Percentiles rank a stretch among this genome's conserved stretches.
phyloP scores from a whole-genome alignment of 1,140 invertebrate genomes.

The Lanistes nyassanus region DNA sequence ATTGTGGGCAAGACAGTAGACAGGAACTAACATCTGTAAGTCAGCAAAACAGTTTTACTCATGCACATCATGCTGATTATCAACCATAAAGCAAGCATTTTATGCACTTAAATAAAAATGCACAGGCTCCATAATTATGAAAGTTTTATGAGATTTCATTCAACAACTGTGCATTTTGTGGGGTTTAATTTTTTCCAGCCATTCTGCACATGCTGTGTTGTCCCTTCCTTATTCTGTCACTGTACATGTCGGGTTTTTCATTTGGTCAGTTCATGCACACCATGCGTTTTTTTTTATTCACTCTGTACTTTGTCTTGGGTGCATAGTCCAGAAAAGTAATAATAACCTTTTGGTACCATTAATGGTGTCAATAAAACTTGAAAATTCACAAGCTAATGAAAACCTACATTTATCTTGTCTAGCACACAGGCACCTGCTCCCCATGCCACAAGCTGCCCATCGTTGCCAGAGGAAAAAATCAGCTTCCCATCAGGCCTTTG shows the following conservation, averaged over 20 bases:
- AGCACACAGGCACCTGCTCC: slow-evolving; percentile 53
- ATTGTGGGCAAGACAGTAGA: slow-evolving; percentile 66
- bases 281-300: too few relatives aligned
- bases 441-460: slow-evolving; percentile 62
- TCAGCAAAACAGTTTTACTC: not conserved
- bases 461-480: slow-evolving; percentile 62
- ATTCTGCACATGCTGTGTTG: too few relatives aligned
- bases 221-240: too few relatives aligned
- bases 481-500: slow-evolving; percentile 57
- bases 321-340: too few relatives aligned
- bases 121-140: not conserved
- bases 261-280: too few relatives aligned
- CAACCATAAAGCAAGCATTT: not conserved
- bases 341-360: too few relatives aligned
- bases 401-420: slow-evolving; percentile 57
- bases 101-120: not conserved
- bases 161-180: not conserved
- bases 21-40: slow-evolving; percentile 59
- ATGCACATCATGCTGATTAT: not conserved
- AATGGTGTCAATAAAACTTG: not conserved
- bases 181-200: too few relatives aligned
- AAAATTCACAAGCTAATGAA: not conserved
- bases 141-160: not conserved
- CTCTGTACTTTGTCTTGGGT: too few relatives aligned
- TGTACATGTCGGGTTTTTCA: too few relatives aligned